Evolutionary conservation across 2,888 invertebrate genomes (phyloP).

Genomic region (Amphipyra tragopoginis): DNA sequence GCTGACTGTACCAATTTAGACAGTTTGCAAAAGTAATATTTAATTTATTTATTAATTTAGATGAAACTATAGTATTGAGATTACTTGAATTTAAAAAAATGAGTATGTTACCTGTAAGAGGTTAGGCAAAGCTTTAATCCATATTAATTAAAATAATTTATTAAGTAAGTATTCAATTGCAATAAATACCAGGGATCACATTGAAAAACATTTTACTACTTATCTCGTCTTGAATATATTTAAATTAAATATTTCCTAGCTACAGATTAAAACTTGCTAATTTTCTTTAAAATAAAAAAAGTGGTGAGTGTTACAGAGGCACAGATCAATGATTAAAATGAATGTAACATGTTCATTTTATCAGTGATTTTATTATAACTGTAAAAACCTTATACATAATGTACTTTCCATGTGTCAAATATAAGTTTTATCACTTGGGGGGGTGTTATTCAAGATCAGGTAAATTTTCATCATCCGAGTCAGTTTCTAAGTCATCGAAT

Average conservation of each 20-base stretch:
- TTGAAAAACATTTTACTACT: conserved; percentile 46
- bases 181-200: conserved; percentile 5
- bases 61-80: too few species aligned
- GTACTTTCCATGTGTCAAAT: conserved; percentile 75
- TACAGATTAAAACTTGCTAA: conserved; percentile 46
- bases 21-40: too few species aligned
- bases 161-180: background rate
- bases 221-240: conserved; percentile 44
- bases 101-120: too few species aligned
- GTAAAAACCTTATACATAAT: conserved; percentile 88
- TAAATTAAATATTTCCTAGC: conserved; percentile 53
- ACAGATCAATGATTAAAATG: conserved; percentile 50
- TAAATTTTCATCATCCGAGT: conserved; percentile 95
- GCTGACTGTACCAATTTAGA: too few species aligned
- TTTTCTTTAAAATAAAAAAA: conserved; percentile 39
- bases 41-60: too few species aligned
- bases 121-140: too few species aligned
- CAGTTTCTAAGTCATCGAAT: conserved; percentile 94
- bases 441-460: conserved; percentile 92
- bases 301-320: conserved; percentile 39
- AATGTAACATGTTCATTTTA: conserved; percentile 62
- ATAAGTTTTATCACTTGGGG: conserved; percentile 72
- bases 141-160: background rate
- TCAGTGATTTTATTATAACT: conserved; percentile 84
- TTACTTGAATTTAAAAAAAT: too few species aligned